Conservation (phyloP, 2,888 invertebrate species). For the Deilephila elpenor region DNA sequence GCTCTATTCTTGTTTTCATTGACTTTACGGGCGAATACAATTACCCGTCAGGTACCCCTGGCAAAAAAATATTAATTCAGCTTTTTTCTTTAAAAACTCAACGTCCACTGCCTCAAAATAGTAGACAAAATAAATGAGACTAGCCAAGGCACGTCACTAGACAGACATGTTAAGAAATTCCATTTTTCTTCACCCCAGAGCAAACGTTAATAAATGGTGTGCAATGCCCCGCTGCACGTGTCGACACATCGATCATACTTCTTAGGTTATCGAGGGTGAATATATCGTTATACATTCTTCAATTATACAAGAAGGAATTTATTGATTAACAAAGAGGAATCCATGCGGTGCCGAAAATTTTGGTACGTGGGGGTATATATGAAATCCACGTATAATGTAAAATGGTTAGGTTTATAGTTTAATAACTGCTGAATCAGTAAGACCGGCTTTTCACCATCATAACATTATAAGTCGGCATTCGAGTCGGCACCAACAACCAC, state of each 20-base stretch:
- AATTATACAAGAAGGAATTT: background rate
- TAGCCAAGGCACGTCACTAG: background rate
- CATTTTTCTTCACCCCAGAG: conserved; percentile 47
- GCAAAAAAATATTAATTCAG: no score
- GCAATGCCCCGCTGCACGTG: conserved; percentile 58
- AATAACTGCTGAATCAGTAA: no score
- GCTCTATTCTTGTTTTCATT: background rate
- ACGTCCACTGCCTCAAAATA: background rate
- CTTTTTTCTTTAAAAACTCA: no score
- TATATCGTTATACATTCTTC: conserved; percentile 4
- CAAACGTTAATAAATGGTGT: conserved; percentile 63
- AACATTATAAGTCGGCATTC: no score
- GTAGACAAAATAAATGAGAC: background rate
- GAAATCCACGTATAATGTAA: no score
- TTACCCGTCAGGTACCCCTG: no score
- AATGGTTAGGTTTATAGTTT: no score
- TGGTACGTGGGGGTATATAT: no score
- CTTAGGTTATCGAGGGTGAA: conserved; percentile 46
- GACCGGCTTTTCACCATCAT: no score
- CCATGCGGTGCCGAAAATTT: no score
- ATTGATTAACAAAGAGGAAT: background rate
- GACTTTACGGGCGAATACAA: no score
- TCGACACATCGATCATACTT: conserved; percentile 67
- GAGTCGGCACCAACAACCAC: no score
- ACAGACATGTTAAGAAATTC: conserved; percentile 34